Evolutionary conservation across 1,140 invertebrate species (phyloP).

Genomic region (Pseudomyrmex cubaensis): DNA sequence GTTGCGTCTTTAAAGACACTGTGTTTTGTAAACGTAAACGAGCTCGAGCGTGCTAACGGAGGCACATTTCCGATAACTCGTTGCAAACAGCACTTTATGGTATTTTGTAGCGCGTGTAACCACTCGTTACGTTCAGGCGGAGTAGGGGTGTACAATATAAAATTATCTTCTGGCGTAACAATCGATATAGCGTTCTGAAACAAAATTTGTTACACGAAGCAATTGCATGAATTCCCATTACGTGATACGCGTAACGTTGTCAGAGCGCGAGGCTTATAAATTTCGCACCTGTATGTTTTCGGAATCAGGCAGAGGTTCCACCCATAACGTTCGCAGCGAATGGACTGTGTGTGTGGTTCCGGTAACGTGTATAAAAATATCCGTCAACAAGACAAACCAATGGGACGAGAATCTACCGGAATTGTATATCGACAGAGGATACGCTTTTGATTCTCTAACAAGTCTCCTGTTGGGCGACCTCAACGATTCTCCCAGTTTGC

Average conservation of each 20-base stretch:
- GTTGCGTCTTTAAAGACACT: conserved; percentile 91
- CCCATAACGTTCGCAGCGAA: conserved; percentile 92
- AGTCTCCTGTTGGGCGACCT: conserved; percentile 89
- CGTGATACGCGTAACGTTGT: background rate
- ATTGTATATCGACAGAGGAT: conserved; percentile 89
- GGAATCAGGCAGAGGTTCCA: conserved; percentile 88
- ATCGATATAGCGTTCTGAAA: conserved; percentile 88
- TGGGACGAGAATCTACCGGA: conserved; percentile 89
- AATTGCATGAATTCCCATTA: background rate
- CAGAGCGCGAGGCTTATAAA: background rate
- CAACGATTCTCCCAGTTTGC: conserved; percentile 89
- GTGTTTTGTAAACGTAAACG: conserved; percentile 91
- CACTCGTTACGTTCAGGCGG: conserved; percentile 92
- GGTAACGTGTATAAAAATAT: conserved; percentile 90
- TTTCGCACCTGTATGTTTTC: conserved; percentile 85
- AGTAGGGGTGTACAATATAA: conserved; percentile 88
- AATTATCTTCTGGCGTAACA: conserved; percentile 91
- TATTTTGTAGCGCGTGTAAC: conserved; percentile 89
- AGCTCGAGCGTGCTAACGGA: conserved; percentile 89
- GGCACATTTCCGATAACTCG: conserved; percentile 85
- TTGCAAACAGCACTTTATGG: conserved; percentile 86
- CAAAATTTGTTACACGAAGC: conserved; percentile 11
- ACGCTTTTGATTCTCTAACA: conserved; percentile 90
- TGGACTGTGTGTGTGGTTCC: conserved; percentile 88
- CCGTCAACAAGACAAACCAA: conserved; percentile 91